Base-by-base conservation (phyloP, 2,113 vertebrate genomes). In the Ahaetulla prasina region DNA sequence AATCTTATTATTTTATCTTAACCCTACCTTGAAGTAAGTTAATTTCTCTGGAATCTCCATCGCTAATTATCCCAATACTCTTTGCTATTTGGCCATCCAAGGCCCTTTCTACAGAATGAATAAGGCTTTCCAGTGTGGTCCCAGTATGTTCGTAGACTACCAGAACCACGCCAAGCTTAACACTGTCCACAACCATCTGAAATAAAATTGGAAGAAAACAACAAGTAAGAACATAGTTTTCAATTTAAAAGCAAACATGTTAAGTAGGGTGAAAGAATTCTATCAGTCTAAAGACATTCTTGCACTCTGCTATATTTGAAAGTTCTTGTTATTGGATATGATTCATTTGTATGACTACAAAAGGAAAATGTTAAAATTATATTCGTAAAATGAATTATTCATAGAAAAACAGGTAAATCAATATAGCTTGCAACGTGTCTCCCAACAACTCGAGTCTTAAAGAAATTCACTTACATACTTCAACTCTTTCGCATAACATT, bases 121-220 rank as follows among this genome's bases (percentile, higher is more conserved):
- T 90, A 89, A 99, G 96, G 85, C 97, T 96, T 39, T 98, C 96
- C 89, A 98, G 95, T 2, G 98, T 98, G 88, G 87, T 87, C 27
- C 97, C 97, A 4, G 95, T 95, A 92, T 98, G 96, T 90, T 99
- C 98, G 14, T 98, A 99, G 1, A 98, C 96, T 90, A 98, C 90
- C 45, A 96, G 95, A 3, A 96, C 22, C 22, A 98, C 97, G 0
- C 89, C 96, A 2, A 96, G 89, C 50, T 95, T 98, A 35, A 97
- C 95, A 0, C 98, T 98, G 54, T 96, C 96, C 94, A 98, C 94
- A 93, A 98, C 89, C 97, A 98, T 94, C 98, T 99, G 47, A 8
- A 95, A 94, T 91, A 8, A 7, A 95, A 94, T 86, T 3, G 43
- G 43, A 16, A 50, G 4, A 90, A 30, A 43, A 14, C 3, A 63